These are phyloP conservation scores for Herminia tarsipennalis DNA, from an alignment of 2,888 invertebrate genomes.

Conservation along the genomic window DNA sequence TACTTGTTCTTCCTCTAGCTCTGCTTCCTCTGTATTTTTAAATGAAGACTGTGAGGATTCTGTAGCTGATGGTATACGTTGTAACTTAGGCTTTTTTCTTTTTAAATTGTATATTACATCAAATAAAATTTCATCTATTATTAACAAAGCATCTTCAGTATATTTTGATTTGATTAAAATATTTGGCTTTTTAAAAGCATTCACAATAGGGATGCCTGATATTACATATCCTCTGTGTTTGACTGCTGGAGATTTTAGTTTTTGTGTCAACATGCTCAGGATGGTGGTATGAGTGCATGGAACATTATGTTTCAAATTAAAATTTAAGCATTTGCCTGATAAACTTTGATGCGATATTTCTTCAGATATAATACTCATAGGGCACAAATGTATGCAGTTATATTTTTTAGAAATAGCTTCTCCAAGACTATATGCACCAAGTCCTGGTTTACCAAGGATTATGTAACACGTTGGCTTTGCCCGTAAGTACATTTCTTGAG, in stretches of 20 bases:
- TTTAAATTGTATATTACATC: slow-evolving; percentile 62
- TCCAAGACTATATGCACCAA: slow-evolving; percentile 81
- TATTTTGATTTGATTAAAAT: slow-evolving; percentile 50
- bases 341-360: slow-evolving; percentile 84
- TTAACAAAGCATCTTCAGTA: slow-evolving; percentile 63
- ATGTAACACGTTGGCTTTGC: slow-evolving; percentile 85
- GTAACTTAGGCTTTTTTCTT: slow-evolving; percentile 57
- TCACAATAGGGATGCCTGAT: slow-evolving; percentile 88
- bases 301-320: slow-evolving; percentile 83
- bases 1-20: slow-evolving; percentile 46
- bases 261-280: slow-evolving; percentile 79
- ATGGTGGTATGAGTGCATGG: slow-evolving; percentile 80
- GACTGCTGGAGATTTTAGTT: slow-evolving; percentile 79
- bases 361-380: slow-evolving; percentile 80
- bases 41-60: slow-evolving; percentile 43
- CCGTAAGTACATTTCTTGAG: slow-evolving; percentile 77
- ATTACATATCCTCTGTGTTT: slow-evolving; percentile 87
- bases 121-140: slow-evolving; percentile 55
- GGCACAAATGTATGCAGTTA: slow-evolving; percentile 86
- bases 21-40: slow-evolving; percentile 42
- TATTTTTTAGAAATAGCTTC: slow-evolving; percentile 84
- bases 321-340: slow-evolving; percentile 85
- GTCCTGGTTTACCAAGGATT: slow-evolving; percentile 86
- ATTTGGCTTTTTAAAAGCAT: slow-evolving; percentile 56
- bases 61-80: slow-evolving; percentile 13